A percentile compares a stretch with the other conserved stretches of the same genome.
These are phyloP conservation scores for Eulithis testata DNA, from an alignment of 2,888 invertebrate species.

Conservation along the genomic window DNA sequence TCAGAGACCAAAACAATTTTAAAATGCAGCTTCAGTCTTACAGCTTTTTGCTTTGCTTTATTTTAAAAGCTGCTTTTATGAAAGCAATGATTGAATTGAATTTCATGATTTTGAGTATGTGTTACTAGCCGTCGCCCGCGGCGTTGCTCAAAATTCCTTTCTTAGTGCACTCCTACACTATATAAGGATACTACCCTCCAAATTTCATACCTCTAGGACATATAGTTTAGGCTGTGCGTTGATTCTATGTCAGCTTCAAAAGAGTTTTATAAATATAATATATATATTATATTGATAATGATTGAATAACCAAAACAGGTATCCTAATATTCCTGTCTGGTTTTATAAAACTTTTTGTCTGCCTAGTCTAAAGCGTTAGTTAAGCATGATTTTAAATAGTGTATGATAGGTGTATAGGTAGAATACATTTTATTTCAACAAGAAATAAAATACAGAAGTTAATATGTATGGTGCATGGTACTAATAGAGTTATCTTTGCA, in stretches of 20 bases:
- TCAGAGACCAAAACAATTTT: neutral
- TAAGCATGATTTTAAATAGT: slow-evolving; percentile 23
- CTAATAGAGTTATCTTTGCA: slow-evolving; percentile 5
- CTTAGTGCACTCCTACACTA: no score
- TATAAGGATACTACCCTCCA: no score
- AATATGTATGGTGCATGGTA: slow-evolving; percentile 40
- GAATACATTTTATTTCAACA: slow-evolving; percentile 1
- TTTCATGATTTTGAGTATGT: slow-evolving; percentile 2
- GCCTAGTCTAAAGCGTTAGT: neutral
- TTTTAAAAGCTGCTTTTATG: slow-evolving; percentile 37
- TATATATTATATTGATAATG: no score
- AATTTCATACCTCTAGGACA: no score
- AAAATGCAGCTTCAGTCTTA: slow-evolving; percentile 45
- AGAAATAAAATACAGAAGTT: slow-evolving; percentile 8
- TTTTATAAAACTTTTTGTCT: slow-evolving; percentile 8
- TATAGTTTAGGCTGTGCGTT: no score
- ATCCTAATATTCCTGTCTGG: neutral
- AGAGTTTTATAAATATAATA: no score
- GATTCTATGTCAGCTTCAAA: no score
- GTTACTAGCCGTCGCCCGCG: no score
- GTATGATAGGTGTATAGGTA: slow-evolving; percentile 16
- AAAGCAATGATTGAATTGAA: slow-evolving; percentile 23
- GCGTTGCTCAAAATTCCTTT: no score
- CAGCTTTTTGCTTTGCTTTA: slow-evolving; percentile 63
- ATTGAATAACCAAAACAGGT: neutral